Evolutionary conservation across 2,888 invertebrate species (phyloP), one percentile per base, ranked within the genome.

Genomic region (Plemyria rubiginata): DNA sequence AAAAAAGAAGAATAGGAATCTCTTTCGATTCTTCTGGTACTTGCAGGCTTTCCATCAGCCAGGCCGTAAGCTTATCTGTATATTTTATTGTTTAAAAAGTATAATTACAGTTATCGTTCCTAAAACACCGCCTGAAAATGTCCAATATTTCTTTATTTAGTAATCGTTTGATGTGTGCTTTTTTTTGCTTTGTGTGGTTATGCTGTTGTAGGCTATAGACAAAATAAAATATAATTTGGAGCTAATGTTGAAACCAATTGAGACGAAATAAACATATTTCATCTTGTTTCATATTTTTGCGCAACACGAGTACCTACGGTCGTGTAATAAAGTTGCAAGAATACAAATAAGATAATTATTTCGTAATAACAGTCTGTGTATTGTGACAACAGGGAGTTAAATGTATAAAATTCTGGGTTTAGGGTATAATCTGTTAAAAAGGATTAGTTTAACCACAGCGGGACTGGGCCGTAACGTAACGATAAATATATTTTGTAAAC

Each of bases 351-450:
- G 60, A 73, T 70, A 69, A 58, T 68, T 74, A 72, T 74, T 74
- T 73, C 70, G 72, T 74, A 74, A 72, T 70, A 73, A 63, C 67
- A 67, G 70, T 68, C 66, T 65, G 53, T 68, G 66, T 72, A 71
- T 76, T 72, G 70, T 69, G 70, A 73, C 73, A 76, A 76, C 75
- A 79, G 76, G 76, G 72, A 78, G 70, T 71, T 74, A 78, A 83
- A 82, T 76, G 80, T 76, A 82, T 75, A 81, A 79, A 78, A 80
- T 77, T 77, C 70, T 70, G 73, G 74, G 74, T 65, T 72, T 68
- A 59, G 66, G 71, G 70, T 66, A 75, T 83, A 84, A 86, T 84
- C 79, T 80, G 74, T 76, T 76, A 7, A 22, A 15, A n/a, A 38
- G 22, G 36, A 41, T 32, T 46, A 40, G 40, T 32, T 11, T 43